These are phyloP conservation scores for Romanomermis culicivorax DNA, from an alignment of 2,888 invertebrate species.

Conservation along the genomic window DNA sequence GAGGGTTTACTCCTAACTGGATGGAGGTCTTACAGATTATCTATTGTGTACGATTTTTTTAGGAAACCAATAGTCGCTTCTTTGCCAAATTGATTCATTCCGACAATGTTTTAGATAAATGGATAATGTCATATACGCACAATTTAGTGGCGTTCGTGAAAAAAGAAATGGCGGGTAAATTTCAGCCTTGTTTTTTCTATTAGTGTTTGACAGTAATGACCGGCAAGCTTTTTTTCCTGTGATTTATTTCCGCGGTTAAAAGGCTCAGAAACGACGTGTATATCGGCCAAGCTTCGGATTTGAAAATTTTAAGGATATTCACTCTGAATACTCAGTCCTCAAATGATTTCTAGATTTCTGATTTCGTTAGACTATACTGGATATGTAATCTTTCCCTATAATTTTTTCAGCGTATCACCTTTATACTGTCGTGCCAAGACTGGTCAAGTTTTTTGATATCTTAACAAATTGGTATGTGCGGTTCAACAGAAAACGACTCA, in stretches of 20 bases:
- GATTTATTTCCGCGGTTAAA: too few species aligned
- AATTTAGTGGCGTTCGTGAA: slow-evolving; percentile 65
- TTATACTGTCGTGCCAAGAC: slow-evolving; percentile 51
- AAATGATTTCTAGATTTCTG: too few species aligned
- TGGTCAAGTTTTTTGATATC: slow-evolving; percentile 88
- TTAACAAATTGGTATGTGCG: slow-evolving; percentile 97
- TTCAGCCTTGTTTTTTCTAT: background rate
- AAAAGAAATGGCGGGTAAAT: slow-evolving; percentile 54
- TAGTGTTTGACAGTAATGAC: background rate
- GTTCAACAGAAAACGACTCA: slow-evolving; percentile 78
- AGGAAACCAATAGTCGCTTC: slow-evolving; percentile 33
- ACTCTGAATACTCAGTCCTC: too few species aligned
- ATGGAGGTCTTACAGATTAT: too few species aligned
- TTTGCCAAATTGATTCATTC: slow-evolving; percentile 23
- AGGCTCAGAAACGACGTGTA: too few species aligned
- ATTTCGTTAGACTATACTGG: too few species aligned
- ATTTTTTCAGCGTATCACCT: background rate
- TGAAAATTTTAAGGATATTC: too few species aligned
- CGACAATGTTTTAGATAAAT: slow-evolving; percentile 74
- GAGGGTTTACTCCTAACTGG: too few species aligned
- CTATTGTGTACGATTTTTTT: slow-evolving; percentile 9
- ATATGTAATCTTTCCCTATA: too few species aligned
- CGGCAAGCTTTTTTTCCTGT: too few species aligned
- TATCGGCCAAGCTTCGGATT: too few species aligned
- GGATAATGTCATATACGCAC: slow-evolving; percentile 91